Base-by-base conservation (phyloP, 2,888 invertebrate genomes). In the Heliconius hortense region DNA sequence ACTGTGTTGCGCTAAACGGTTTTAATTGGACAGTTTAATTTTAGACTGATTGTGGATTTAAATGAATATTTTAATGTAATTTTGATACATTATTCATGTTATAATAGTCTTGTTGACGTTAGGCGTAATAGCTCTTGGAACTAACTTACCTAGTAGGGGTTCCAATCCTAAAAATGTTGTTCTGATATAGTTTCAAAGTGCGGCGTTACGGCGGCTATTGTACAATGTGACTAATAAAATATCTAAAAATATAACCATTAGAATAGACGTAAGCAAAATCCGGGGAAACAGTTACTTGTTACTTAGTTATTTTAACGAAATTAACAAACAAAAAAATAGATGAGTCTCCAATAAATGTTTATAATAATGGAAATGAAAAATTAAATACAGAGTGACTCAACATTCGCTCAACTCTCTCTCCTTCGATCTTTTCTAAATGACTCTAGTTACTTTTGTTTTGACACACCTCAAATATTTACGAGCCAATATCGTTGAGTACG, bases 391-490 rank as follows among this genome's bases (percentile, higher is more conserved):
- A 59, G 1, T n/a, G 24, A 24, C n/a, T 24, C 0, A 24, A 4
- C 24, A 13, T 13, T 13, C 13, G 0, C 43, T 43, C 15, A 13
- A 59, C 10, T 59, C 13, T 24, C 4, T 59, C 59, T 59, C 24
- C 56, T 11, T n/a, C 59, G 35, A 63, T 10, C 0, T 3, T 72
- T 68, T 62, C 73, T 7, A 72, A 72, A 59, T 74, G 70, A 63
- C 63, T 69, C 43, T 74, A 76, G 74, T 79, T 67, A 72, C 24
- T 77, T 75, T 77, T 72, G 76, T 77, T 74, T 43, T 63, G 63
- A 63, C 39, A 43, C 73, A 72, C 62, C 75, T 71, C 59, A 56
- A 63, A 78, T 86, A 84, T 88, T 88, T 88, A 88, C 85, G 86
- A 82, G 82, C 82, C 82, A 83, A 85, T 84, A 84, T 86, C 82